A percentile compares a stretch with the other conserved stretches of the same genome.
Conservation (phyloP, 1,140 invertebrate species). For the Procambarus clarkii region DNA sequence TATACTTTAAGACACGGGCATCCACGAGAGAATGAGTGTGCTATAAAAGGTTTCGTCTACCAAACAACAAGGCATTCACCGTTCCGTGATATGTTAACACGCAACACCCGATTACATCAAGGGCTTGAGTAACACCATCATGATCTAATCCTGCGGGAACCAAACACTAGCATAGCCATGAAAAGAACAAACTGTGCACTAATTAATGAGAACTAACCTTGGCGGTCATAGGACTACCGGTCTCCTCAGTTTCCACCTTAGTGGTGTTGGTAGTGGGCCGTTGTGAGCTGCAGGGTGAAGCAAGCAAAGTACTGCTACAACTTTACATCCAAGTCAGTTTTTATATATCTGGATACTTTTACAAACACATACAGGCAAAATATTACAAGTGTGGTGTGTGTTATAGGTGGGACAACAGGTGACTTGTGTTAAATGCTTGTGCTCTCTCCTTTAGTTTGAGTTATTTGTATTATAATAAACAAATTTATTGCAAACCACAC, state of each 20-base stretch:
- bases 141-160: too few relatives aligned
- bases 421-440: not conserved
- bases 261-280: constrained; percentile 6
- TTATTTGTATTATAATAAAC: not conserved
- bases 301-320: constrained; percentile 31
- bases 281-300: constrained; percentile 40
- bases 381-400: not conserved
- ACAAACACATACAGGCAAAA: not conserved
- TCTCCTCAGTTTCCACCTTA: constrained; percentile 38
- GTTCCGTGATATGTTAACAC: too few relatives aligned
- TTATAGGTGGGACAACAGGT: not conserved
- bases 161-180: too few relatives aligned
- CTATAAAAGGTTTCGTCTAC: too few relatives aligned
- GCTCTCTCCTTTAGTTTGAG: not conserved
- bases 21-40: too few relatives aligned
- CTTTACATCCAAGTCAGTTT: not conserved
- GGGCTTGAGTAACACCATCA: too few relatives aligned
- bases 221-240: constrained; percentile 32
- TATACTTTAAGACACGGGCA: too few relatives aligned
- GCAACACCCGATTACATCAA: too few relatives aligned
- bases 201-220: constrained; percentile 32
- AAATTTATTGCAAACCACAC: constrained; percentile 2
- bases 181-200: too few relatives aligned
- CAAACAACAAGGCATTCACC: too few relatives aligned
- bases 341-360: not conserved